Percentiles rank a stretch among this genome's conserved stretches.
phyloP scores from a whole-genome alignment of 2,113 vertebrate species.

The Mormyrus iriodes region DNA sequence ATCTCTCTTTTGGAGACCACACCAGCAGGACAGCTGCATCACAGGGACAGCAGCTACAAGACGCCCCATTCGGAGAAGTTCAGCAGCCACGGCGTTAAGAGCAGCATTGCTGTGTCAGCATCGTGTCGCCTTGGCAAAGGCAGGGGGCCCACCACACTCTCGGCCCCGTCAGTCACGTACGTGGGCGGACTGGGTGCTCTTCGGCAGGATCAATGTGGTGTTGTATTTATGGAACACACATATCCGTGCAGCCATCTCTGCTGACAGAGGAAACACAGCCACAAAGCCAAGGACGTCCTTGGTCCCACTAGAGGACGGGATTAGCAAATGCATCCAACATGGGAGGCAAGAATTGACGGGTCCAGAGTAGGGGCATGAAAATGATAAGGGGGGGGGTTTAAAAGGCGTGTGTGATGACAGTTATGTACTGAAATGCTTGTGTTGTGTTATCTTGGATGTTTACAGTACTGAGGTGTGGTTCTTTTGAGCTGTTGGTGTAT shows the following conservation, averaged over 20 bases:
- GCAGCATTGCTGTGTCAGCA: not conserved
- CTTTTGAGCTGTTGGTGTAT: not conserved
- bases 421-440: not conserved
- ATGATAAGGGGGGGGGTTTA: not conserved
- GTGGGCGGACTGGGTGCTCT: not conserved
- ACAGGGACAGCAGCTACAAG: not conserved
- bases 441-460: not conserved
- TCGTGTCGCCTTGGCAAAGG: conserved; percentile 15
- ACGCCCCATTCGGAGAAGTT: not conserved
- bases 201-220: conserved; percentile 17
- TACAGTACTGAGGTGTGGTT: not conserved
- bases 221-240: conserved; percentile 31
- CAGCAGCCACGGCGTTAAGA: not conserved
- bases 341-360: conserved; percentile 22
- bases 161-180: not conserved
- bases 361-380: not conserved
- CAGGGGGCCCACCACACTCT: not conserved
- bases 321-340: not conserved
- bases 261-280: conserved; percentile 18
- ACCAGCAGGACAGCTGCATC: not conserved
- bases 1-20: not conserved
- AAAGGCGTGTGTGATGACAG: not conserved
- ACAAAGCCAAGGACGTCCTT: conserved; percentile 28
- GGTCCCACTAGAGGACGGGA: conserved; percentile 24
- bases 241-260: conserved; percentile 24